These are phyloP conservation scores for Nephrocerus scutellatus DNA, from an alignment of 2,888 invertebrate genomes.

Conservation along the genomic window DNA sequence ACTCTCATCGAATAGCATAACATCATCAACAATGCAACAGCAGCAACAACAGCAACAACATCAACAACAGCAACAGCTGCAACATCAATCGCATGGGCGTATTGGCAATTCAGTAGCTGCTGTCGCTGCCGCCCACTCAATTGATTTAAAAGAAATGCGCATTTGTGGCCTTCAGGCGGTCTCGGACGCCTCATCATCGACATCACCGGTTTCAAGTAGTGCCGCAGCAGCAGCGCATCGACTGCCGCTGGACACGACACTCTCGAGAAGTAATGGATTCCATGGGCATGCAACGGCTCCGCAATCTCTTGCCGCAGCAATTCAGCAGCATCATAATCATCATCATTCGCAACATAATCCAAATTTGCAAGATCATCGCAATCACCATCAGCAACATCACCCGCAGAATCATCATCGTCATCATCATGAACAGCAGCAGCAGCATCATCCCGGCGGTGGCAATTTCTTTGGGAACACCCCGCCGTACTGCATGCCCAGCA, in stretches of 20 bases:
- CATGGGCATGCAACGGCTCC: constrained; percentile 15
- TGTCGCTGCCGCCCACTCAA: no score
- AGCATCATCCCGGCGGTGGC: constrained; percentile 17
- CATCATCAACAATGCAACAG: constrained; percentile 18
- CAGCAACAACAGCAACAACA: constrained; percentile 21
- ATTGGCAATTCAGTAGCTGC: no score
- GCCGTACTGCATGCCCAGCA: constrained; percentile 19
- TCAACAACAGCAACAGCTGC: no score
- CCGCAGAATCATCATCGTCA: constrained; percentile 17
- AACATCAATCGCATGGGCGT: no score
- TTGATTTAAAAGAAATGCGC: no score
- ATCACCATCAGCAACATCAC: constrained; percentile 16
- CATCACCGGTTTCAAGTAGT: constrained; percentile 28
- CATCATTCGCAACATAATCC: constrained; percentile 17
- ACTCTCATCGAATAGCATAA: constrained; percentile 16
- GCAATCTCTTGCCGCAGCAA: constrained; percentile 19
- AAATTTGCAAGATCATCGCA: constrained; percentile 12
- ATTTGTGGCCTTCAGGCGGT: no score
- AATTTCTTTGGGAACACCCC: constrained; percentile 9
- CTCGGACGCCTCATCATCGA: no score
- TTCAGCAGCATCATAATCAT: constrained; percentile 18
- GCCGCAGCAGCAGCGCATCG: constrained; percentile 27
- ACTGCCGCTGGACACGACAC: constrained; percentile 29
- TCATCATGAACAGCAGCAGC: constrained; percentile 16
- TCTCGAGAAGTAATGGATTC: constrained; percentile 26